Evolutionary conservation across 2,888 invertebrate species (phyloP).

Genomic region (Zaprionus lineosus): DNA sequence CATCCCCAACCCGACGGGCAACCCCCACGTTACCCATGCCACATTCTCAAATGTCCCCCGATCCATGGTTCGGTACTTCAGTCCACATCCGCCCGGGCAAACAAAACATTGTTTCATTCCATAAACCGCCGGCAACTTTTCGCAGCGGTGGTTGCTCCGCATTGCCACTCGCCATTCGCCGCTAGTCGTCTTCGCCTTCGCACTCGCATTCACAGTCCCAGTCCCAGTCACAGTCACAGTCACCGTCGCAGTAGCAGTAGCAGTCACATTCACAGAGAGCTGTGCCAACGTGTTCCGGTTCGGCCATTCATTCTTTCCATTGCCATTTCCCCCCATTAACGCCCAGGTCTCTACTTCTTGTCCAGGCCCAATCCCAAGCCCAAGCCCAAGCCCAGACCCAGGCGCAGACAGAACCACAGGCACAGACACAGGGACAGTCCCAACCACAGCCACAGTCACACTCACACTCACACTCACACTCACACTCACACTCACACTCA

Average conservation of each 20-base stretch:
- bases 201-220: too few relatives aligned
- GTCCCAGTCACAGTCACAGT: too few relatives aligned
- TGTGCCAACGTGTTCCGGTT: conserved; percentile 59
- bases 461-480: not conserved
- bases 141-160: conserved; percentile 61
- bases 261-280: conserved; percentile 27
- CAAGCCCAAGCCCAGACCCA: not conserved
- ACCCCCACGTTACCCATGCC: not conserved
- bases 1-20: not conserved
- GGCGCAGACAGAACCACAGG: not conserved
- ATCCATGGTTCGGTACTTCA: conserved; percentile 34
- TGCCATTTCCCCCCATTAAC: conserved; percentile 1
- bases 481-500: not conserved
- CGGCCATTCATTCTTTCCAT: conserved; percentile 45
- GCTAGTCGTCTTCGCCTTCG: too few relatives aligned
- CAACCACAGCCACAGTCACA: conserved; percentile 22
- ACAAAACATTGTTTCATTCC: conserved; percentile 70
- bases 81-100: conserved; percentile 54
- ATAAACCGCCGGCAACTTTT: conserved; percentile 52
- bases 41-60: not conserved
- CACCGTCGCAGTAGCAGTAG: too few relatives aligned
- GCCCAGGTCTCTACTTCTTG: conserved; percentile 42
- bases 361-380: conserved; percentile 16
- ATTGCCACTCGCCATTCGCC: conserved; percentile 23
- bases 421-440: conserved; percentile 20